These are phyloP conservation scores for Trinectes maculatus DNA, from an alignment of 2,113 vertebrate genomes.

Conservation along the genomic window DNA sequence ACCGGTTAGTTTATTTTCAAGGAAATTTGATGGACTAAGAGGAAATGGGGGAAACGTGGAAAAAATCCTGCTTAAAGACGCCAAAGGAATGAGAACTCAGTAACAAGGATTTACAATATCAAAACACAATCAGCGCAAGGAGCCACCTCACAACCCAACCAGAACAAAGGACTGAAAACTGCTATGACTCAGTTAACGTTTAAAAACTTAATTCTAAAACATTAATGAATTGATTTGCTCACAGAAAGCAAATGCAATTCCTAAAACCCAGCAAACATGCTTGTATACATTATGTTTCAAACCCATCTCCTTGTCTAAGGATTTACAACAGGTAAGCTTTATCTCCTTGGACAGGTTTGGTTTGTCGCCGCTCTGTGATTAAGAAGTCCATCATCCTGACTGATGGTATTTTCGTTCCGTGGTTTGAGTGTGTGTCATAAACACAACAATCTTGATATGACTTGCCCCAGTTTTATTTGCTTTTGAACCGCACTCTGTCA, in stretches of 20 bases:
- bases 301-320: no score
- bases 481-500: background rate
- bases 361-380: slow-evolving; percentile 32
- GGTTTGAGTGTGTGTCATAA: slow-evolving; percentile 26
- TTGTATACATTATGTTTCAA: background rate
- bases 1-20: slow-evolving; percentile 4
- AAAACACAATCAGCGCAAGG: no score
- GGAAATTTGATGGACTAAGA: background rate
- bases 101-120: no score
- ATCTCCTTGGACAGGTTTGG: slow-evolving; percentile 9
- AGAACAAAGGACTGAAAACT: background rate
- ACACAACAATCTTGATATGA: slow-evolving; percentile 25
- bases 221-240: no score
- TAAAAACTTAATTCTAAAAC: no score
- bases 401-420: slow-evolving; percentile 1
- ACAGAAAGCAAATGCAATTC: no score
- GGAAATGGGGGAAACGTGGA: background rate
- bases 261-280: background rate
- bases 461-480: slow-evolving; percentile 20
- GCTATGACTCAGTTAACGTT: no score
- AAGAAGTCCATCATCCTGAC: slow-evolving; percentile 6
- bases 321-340: background rate
- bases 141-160: no score
- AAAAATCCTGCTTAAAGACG: background rate
- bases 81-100: background rate